A percentile compares a stretch with the other conserved stretches of the same genome.
Evolutionary conservation across 30 jellyfish, hydroid and myxozoan genomes (phyloP).

Genomic region (Turritopsis rubra): DNA sequence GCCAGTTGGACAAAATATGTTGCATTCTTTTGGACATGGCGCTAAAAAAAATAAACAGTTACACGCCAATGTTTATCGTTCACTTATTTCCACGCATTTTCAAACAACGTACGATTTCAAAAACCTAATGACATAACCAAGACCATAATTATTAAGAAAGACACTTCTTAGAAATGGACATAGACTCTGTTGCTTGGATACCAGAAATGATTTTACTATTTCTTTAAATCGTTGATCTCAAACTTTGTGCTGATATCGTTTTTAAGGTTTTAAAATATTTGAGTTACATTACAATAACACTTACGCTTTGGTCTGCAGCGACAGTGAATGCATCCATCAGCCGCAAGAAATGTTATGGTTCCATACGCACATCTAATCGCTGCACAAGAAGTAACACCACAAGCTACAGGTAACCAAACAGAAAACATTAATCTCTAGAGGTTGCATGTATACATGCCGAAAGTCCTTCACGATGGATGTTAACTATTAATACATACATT

Average conservation of each 20-base stretch:
- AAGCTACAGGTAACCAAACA: background rate
- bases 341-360: background rate
- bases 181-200: too few relatives aligned
- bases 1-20: conserved; percentile 30
- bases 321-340: conserved; percentile 13
- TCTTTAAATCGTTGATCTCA: background rate
- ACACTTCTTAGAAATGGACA: too few relatives aligned
- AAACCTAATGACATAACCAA: background rate
- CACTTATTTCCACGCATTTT: too few relatives aligned
- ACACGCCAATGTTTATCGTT: background rate
- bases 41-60: background rate
- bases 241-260: background rate
- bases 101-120: too few relatives aligned
- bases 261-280: background rate
- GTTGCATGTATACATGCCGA: background rate
- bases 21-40: conserved; percentile 20
- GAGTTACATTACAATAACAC: background rate
- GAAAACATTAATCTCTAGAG: background rate
- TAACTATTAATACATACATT: background rate
- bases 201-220: background rate
- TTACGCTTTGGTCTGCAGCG: background rate
- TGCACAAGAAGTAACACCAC: conserved; percentile 16
- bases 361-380: background rate
- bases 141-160: background rate
- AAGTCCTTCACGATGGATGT: background rate